Conservation (phyloP, 2,113 vertebrate genomes). For the Pleuronectes platessa region DNA sequence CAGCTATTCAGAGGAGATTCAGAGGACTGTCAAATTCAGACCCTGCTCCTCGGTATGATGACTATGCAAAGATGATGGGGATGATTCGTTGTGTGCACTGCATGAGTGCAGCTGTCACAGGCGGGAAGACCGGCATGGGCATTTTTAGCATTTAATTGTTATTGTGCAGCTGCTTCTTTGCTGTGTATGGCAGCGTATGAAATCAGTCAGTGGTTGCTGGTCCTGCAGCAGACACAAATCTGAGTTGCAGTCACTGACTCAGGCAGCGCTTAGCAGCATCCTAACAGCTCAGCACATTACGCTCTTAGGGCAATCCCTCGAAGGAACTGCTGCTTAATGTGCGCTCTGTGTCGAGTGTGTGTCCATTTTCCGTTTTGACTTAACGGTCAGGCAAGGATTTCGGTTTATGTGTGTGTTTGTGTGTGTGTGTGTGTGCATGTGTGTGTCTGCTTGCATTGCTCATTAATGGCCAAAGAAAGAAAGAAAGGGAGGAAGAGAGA, state of each 20-base stretch:
- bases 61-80: background rate
- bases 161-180: background rate
- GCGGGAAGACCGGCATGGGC: background rate
- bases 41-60: background rate
- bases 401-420: background rate
- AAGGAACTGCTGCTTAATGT: conserved; percentile 22
- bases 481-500: background rate
- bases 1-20: no score
- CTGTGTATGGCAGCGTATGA: conserved; percentile 14
- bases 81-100: background rate
- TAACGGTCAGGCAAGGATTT: background rate
- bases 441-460: background rate
- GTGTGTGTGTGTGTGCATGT: background rate
- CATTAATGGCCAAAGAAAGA: conserved; percentile 6
- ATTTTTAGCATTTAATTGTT: conserved; percentile 9
- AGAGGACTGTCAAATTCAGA: background rate
- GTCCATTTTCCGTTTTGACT: background rate
- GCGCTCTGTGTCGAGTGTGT: background rate
- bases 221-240: conserved; percentile 51
- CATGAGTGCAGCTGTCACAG: background rate
- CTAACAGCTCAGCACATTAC: conserved; percentile 59
- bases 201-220: conserved; percentile 1
- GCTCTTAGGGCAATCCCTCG: conserved; percentile 7
- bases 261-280: conserved; percentile 49
- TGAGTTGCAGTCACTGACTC: conserved; percentile 46